A percentile compares a stretch with the other conserved stretches of the same genome.
phyloP scores from a whole-genome alignment of 2,888 invertebrate species.

The Drosophila kanekoi region DNA sequence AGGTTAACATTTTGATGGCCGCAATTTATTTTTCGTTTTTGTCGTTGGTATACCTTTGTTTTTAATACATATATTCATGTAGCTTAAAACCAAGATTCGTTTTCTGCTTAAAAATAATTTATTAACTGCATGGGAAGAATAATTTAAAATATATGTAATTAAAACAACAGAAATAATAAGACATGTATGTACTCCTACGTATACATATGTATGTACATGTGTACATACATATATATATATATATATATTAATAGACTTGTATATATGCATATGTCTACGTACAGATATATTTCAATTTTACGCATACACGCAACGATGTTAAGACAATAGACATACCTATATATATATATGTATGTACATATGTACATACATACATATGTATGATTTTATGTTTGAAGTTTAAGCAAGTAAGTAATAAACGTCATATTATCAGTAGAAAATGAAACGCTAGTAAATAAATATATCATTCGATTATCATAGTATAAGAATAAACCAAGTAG shows the following conservation, averaged over 20 bases:
- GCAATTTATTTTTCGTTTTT: slow-evolving; percentile 34
- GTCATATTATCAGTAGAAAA: too few relatives aligned
- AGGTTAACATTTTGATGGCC: slow-evolving; percentile 58
- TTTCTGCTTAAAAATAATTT: slow-evolving; percentile 27
- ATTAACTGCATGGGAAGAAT: slow-evolving; percentile 20
- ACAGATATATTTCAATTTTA: background rate
- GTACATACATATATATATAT: background rate
- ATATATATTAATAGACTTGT: background rate
- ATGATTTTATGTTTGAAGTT: background rate
- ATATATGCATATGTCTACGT: background rate
- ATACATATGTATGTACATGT: slow-evolving; percentile 10
- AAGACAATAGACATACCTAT: background rate
- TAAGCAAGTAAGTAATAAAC: too few relatives aligned
- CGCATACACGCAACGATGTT: background rate
- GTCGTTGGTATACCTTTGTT: background rate
- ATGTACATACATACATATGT: background rate
- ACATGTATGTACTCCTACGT: too few relatives aligned
- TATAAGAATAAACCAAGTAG: slow-evolving; percentile 16
- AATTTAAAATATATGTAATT: background rate
- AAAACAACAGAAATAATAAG: background rate
- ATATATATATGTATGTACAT: too few relatives aligned
- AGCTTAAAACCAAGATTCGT: slow-evolving; percentile 17
- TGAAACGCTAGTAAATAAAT: too few relatives aligned
- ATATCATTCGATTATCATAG: background rate
- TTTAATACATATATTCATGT: slow-evolving; percentile 7